phyloP scores from a whole-genome alignment of 2,113 vertebrate genomes.

The Ammospiza nelsoni region DNA sequence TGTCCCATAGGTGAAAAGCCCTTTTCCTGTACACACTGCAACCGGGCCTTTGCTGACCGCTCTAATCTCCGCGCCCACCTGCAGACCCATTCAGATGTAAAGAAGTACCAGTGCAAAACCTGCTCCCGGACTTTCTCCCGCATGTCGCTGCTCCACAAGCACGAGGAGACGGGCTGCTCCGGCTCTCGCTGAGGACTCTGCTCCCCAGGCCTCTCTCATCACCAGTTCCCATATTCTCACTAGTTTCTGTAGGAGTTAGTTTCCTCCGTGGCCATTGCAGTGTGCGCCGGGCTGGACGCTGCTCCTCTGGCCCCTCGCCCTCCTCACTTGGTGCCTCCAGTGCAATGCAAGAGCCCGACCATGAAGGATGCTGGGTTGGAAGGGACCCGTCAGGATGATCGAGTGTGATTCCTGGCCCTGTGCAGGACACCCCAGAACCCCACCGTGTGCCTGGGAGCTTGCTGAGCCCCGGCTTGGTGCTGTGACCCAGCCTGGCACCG shows the following conservation, averaged over 20 bases:
- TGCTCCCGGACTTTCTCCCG: conserved; percentile 97
- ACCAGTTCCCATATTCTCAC: neutral
- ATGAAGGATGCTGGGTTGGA: neutral
- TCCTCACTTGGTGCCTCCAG: neutral
- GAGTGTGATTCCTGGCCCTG: neutral
- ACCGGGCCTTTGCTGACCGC: conserved; percentile 94
- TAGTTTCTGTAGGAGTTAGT: conserved; percentile 64
- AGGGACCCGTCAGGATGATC: neutral
- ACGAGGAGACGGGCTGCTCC: conserved; percentile 87
- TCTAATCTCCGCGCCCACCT: conserved; percentile 97
- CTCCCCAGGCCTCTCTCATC: neutral
- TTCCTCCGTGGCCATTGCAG: neutral
- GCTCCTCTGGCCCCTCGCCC: neutral
- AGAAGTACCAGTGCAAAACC: conserved; percentile 94
- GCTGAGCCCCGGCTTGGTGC: neutral
- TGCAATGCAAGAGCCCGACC: neutral
- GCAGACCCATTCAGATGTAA: conserved; percentile 97
- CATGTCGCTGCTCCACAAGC: conserved; percentile 97
- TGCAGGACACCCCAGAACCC: neutral
- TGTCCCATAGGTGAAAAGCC: conserved; percentile 88
- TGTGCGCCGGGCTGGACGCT: neutral
- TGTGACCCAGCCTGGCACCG: fast-evolving
- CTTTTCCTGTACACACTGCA: conserved; percentile 95
- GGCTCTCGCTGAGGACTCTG: conserved; percentile 74
- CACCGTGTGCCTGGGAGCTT: neutral